Conservation (phyloP, 35 echinoderm and acorn worm species). For the Amphiura filiformis region DNA sequence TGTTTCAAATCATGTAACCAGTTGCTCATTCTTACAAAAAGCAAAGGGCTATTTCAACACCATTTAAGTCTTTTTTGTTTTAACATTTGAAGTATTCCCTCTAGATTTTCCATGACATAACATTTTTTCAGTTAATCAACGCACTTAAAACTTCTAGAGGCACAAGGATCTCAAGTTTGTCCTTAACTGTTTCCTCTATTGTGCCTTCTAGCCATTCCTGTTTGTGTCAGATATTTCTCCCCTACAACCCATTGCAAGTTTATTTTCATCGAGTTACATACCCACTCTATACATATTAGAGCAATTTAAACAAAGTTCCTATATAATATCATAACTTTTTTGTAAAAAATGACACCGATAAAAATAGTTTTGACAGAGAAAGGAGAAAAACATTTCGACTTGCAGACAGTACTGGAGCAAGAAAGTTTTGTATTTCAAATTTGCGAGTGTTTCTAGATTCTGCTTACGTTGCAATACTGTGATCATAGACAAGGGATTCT, state of each 20-base stretch:
- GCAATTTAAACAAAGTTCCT: too few species aligned
- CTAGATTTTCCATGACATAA: conserved; percentile 7
- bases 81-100: background rate
- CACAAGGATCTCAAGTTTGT: background rate
- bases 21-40: too few species aligned
- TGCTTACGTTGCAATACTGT: too few species aligned
- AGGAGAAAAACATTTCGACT: background rate
- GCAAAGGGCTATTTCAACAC: too few species aligned
- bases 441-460: background rate
- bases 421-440: background rate
- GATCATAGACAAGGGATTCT: too few species aligned
- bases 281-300: background rate
- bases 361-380: background rate
- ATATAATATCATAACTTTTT: too few species aligned
- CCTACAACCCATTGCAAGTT: background rate
- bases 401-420: conserved; percentile 2
- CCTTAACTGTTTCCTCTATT: background rate
- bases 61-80: too few species aligned
- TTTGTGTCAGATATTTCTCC: background rate
- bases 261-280: background rate
- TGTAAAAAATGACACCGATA: background rate
- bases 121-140: background rate
- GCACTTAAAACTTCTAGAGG: background rate
- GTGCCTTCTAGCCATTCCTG: background rate
- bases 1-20: too few species aligned